A percentile compares a stretch with the other conserved stretches of the same genome.
phyloP scores from a whole-genome alignment of 2,797 vertebrate species.

The Gambusia yucatana region DNA sequence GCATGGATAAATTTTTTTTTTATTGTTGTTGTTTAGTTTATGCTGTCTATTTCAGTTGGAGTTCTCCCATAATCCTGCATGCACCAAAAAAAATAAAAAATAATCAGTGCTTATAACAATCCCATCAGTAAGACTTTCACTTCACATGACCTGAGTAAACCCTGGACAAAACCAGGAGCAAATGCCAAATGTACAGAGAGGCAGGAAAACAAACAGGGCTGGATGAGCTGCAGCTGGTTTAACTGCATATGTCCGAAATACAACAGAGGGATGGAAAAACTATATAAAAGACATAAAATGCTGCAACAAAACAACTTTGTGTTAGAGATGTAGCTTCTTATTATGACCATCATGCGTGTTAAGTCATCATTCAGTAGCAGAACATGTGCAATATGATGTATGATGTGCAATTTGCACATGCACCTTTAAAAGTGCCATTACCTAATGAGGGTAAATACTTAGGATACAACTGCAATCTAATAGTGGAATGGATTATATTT shows the following conservation, averaged over 20 bases:
- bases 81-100: conserved; percentile 4
- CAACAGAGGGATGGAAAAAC: not conserved
- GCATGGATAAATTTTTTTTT: not conserved
- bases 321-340: conserved; percentile 6
- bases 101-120: conserved; percentile 15
- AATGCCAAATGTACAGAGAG: conserved; percentile 1
- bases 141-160: conserved; percentile 7
- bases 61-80: not conserved
- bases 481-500: conserved; percentile 53
- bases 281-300: not conserved
- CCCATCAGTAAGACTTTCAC: conserved; percentile 3
- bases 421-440: conserved; percentile 54
- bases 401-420: conserved; percentile 43
- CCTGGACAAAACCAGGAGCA: not conserved
- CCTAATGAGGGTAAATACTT: conserved; percentile 64
- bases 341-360: conserved; percentile 6
- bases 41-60: conserved; percentile 10
- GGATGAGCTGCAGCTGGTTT: not conserved
- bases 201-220: not conserved
- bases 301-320: not conserved
- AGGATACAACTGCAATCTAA: conserved; percentile 33
- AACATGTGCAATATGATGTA: conserved; percentile 30
- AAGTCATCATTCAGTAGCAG: conserved; percentile 21
- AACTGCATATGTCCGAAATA: not conserved
- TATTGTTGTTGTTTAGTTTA: not conserved